Conservation (phyloP, 1,140 invertebrate genomes). For the Idris sp. region DNA sequence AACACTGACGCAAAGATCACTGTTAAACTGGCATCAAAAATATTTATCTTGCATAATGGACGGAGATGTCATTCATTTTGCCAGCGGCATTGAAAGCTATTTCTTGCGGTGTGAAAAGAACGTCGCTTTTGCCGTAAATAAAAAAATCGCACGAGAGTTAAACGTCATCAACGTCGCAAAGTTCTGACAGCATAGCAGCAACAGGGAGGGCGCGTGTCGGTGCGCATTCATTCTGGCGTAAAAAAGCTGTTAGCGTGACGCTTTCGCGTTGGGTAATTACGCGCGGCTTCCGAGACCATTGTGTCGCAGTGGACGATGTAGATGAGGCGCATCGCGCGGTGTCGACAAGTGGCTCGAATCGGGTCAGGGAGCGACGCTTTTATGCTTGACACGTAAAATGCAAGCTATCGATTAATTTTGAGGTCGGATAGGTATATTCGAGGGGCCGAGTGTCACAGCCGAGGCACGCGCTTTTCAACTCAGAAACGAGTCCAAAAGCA, state of each 20-base stretch:
- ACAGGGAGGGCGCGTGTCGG: background rate
- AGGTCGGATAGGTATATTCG: constrained; percentile 63
- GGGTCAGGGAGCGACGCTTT: constrained; percentile 66
- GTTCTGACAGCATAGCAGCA: too few species aligned
- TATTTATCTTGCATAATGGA: constrained; percentile 10
- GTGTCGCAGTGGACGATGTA: constrained; percentile 9
- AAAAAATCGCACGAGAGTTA: constrained; percentile 25
- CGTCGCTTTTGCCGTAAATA: constrained; percentile 23
- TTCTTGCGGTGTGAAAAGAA: constrained; percentile 28
- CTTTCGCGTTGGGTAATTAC: constrained; percentile 51
- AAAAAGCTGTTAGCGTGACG: constrained; percentile 40
- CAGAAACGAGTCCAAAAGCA: constrained; percentile 32
- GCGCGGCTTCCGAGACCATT: constrained; percentile 19
- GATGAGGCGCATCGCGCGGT: constrained; percentile 40
- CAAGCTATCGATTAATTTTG: constrained; percentile 72
- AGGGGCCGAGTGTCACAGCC: constrained; percentile 17
- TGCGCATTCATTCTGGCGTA: constrained; percentile 17
- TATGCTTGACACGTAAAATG: constrained; percentile 71
- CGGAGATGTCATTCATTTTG: constrained; percentile 13
- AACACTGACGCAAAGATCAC: too few species aligned
- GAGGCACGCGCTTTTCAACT: constrained; percentile 35
- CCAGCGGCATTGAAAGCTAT: constrained; percentile 20
- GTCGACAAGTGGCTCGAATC: constrained; percentile 58
- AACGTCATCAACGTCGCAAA: too few species aligned
- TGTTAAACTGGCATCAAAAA: constrained; percentile 1